Evolutionary conservation across 1,140 invertebrate genomes (phyloP).

Genomic region (Eupristina koningsbergeri): DNA sequence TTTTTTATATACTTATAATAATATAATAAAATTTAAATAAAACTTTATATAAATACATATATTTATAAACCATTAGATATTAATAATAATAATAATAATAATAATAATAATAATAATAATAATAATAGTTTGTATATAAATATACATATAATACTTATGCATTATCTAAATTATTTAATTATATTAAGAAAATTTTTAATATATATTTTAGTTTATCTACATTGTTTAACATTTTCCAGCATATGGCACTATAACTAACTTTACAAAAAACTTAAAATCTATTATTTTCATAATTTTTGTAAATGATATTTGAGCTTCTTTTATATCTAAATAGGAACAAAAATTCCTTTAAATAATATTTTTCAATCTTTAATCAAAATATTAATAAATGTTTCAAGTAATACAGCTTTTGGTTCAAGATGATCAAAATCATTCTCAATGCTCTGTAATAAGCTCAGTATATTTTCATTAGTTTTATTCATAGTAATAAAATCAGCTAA

Average conservation of each 20-base stretch:
- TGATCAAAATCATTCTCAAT: conserved; percentile 14
- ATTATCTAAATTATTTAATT: not conserved
- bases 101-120: too few species aligned
- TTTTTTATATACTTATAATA: too few species aligned
- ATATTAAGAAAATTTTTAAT: not conserved
- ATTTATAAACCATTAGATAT: too few species aligned
- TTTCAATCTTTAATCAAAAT: conserved; percentile 23
- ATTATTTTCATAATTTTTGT: not conserved
- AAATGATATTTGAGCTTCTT: not conserved
- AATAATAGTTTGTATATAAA: too few species aligned
- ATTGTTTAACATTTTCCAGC: not conserved
- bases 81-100: too few species aligned
- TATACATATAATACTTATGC: too few species aligned
- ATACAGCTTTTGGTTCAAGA: conserved; percentile 25
- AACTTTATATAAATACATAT: too few species aligned
- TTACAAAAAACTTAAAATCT: conserved; percentile 15
- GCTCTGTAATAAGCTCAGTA: conserved; percentile 1
- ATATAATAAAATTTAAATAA: too few species aligned
- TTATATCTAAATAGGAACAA: not conserved
- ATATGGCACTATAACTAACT: conserved; percentile 14
- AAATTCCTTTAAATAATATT: not conserved
- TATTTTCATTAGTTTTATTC: conserved; percentile 16
- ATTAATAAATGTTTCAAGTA: conserved; percentile 22
- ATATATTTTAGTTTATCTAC: conserved; percentile 15
- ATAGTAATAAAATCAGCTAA: not conserved